Evolutionary conservation across 2,113 vertebrate genomes (phyloP).

Genomic region (Tachycineta bicolor): DNA sequence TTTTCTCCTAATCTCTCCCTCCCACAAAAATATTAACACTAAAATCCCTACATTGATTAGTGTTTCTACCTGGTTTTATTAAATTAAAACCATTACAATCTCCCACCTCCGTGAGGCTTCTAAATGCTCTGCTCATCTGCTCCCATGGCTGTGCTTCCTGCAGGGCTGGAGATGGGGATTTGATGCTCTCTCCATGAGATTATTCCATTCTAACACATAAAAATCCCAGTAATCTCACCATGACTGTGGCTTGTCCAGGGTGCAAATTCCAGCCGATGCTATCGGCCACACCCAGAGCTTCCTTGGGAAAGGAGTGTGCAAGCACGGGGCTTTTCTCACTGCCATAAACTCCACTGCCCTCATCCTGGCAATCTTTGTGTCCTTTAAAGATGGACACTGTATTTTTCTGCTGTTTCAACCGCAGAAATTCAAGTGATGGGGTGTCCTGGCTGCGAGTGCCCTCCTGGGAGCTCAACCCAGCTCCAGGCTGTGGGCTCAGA

Average conservation of each 20-base stretch:
- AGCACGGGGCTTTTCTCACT: fast-evolving
- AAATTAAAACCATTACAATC: not conserved
- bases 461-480: not conserved
- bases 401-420: not conserved
- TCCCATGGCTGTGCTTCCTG: not conserved
- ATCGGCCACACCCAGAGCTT: fast-evolving
- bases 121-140: not conserved
- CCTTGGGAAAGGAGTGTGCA: not conserved
- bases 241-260: fast-evolving
- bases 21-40: too few relatives aligned
- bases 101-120: not conserved
- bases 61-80: too few relatives aligned
- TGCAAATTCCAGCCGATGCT: not conserved
- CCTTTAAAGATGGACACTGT: not conserved
- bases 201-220: not conserved
- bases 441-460: not conserved
- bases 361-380: fast-evolving
- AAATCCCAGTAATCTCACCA: not conserved
- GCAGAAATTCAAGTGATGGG: not conserved
- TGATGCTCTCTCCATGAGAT: not conserved
- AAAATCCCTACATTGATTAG: too few relatives aligned
- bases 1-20: too few relatives aligned
- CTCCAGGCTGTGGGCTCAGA: fast-evolving
- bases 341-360: not conserved
- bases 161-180: not conserved